Percentiles rank a stretch among this genome's conserved stretches.
These are phyloP conservation scores for Parnassius orleans DNA, from an alignment of 2,888 invertebrate genomes.

Conservation along the genomic window DNA sequence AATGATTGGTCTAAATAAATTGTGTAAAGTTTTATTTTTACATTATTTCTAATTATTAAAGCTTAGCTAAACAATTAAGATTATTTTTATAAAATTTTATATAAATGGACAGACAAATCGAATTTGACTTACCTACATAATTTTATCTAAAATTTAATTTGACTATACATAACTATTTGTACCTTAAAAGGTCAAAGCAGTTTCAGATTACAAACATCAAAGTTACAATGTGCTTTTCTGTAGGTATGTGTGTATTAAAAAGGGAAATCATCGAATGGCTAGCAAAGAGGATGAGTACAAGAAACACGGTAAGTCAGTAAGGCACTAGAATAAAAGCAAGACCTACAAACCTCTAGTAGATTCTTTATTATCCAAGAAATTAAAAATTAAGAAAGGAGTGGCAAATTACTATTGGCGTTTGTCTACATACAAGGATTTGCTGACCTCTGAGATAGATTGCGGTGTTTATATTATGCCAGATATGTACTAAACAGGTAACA, in stretches of 20 bases:
- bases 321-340: constrained; percentile 39
- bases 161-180: not conserved
- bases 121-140: constrained; percentile 26
- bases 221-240: constrained; percentile 1
- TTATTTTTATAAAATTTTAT: constrained; percentile 23
- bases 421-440: too few relatives aligned
- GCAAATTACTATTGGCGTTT: too few relatives aligned
- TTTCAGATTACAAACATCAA: constrained; percentile 2
- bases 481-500: too few relatives aligned
- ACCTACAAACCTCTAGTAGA: not conserved
- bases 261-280: not conserved
- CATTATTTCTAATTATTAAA: constrained; percentile 24
- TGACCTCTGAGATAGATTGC: too few relatives aligned
- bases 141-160: not conserved
- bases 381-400: too few relatives aligned
- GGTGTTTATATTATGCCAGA: too few relatives aligned
- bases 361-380: too few relatives aligned
- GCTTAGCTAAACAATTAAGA: constrained; percentile 25
- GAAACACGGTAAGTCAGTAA: constrained; percentile 42
- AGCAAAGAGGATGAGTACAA: not conserved
- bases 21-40: constrained; percentile 52
- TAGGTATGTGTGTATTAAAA: not conserved
- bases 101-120: constrained; percentile 38
- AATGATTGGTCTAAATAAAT: constrained; percentile 65
- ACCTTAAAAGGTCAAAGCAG: constrained; percentile 7